A percentile compares a stretch with the other conserved stretches of the same genome.
Conservation (phyloP, 2,113 vertebrate genomes). For the Dissostichus mawsoni region DNA sequence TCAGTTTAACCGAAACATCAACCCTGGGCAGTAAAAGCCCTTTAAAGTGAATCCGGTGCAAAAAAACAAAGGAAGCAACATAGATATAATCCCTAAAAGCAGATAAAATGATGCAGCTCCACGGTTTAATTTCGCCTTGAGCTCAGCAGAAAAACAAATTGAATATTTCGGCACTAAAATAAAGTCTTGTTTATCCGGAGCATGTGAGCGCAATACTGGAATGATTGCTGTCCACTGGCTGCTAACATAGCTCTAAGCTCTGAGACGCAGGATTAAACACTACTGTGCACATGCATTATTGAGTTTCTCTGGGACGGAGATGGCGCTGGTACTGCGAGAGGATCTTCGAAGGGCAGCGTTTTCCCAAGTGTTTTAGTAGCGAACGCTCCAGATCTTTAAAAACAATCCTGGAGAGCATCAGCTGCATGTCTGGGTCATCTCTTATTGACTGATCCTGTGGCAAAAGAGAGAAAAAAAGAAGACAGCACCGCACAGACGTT, state of each 20-base stretch:
- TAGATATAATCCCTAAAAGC: constrained; percentile 19
- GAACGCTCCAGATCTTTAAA: constrained; percentile 57
- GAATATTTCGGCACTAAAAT: constrained; percentile 28
- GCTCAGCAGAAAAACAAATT: constrained; percentile 25
- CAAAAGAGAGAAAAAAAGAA: constrained; percentile 24
- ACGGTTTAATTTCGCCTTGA: neutral
- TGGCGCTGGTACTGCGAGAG: constrained; percentile 20
- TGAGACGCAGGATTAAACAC: constrained; percentile 50
- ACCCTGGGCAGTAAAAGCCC: constrained; percentile 19
- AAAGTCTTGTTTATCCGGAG: constrained; percentile 18
- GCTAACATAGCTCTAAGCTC: constrained; percentile 42
- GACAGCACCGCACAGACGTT: neutral
- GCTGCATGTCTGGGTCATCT: constrained; percentile 53
- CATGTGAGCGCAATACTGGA: constrained; percentile 13
- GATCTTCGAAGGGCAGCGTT: constrained; percentile 31
- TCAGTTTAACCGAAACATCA: constrained; percentile 23
- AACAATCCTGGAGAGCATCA: constrained; percentile 64
- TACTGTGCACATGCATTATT: constrained; percentile 55
- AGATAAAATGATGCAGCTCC: constrained; percentile 1
- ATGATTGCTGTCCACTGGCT: constrained; percentile 21
- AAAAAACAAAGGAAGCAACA: constrained; percentile 3
- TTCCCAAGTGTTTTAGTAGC: constrained; percentile 30
- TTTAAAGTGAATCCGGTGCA: constrained; percentile 35
- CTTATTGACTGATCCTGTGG: constrained; percentile 46
- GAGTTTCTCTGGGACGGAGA: constrained; percentile 32